Evolutionary conservation across 2,888 invertebrate genomes (phyloP), one percentile per base, ranked within the genome.

Genomic region (Ennomos erosarius): DNA sequence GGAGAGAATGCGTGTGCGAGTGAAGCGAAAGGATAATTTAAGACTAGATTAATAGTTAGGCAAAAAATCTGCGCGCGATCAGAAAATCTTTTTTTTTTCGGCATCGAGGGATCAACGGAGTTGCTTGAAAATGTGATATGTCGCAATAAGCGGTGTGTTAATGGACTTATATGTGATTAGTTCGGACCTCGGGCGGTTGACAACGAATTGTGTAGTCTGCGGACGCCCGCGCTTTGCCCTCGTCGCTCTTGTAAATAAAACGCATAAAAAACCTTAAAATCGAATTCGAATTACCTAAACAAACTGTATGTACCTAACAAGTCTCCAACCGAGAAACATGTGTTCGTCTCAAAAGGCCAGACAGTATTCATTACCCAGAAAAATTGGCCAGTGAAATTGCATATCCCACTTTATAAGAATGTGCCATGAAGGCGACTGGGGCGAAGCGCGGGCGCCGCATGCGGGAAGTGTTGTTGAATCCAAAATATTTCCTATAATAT

Each of bases 401-500:
- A 26, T 26, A 43, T 43, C n/a, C 10, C 16, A 10, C 12, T 9
- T 40, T 12, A 48, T 55, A 52, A 58, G 55, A 71, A 78, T 81
- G 90, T 90, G 90, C 89, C 90, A 90, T 90, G 73, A 52, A 55
- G 59, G 65, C 70, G 66, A 9, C 55, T 59, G 65, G 64, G 71
- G 59, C 62, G 59, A 62, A 76, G 73, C 76, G 82, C 78, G 75
- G 76, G 77, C 76, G 79, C 67, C 67, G 67, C 73, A 71, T 78
- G 62, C 76, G 68, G 76, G 69, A 71, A 73, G 73, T 79, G 79
- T 82, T 87, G 89, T 91, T 90, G 84, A 89, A 90, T 90, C 85
- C 90, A 90, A 91, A 91, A 91, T 90, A 91, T 91, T 90, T 91
- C 92, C 92, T 92, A 91, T 88, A 91, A 91, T 91, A 91, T 88